Evolutionary conservation across 2,113 vertebrate genomes (phyloP).

Genomic region (Centrocercus urophasianus): DNA sequence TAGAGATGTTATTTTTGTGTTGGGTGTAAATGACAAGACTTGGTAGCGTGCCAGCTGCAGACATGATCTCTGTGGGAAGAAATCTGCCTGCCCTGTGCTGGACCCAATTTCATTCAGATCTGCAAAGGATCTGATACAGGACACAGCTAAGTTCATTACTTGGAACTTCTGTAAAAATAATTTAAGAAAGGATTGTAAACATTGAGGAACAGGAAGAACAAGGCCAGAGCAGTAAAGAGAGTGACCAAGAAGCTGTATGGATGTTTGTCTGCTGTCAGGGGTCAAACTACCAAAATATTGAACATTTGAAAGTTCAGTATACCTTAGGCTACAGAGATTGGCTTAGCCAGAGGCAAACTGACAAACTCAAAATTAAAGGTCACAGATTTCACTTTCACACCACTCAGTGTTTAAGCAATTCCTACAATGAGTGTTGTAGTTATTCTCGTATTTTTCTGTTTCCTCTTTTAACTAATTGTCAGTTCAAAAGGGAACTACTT

Average conservation of each 20-base stretch:
- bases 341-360: not conserved
- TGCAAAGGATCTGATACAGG: accelerated
- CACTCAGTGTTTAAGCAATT: not conserved
- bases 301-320: not conserved
- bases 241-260: not conserved
- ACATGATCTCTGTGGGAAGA: not conserved
- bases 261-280: not conserved
- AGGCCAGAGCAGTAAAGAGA: not conserved
- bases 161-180: accelerated
- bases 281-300: accelerated
- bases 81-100: accelerated
- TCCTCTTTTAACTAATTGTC: not conserved
- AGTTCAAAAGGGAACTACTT: not conserved
- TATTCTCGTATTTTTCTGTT: not conserved
- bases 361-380: not conserved
- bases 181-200: not conserved
- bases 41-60: not conserved
- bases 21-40: not conserved
- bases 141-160: accelerated
- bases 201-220: not conserved
- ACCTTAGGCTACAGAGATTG: not conserved
- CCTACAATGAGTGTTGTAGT: not conserved
- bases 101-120: not conserved
- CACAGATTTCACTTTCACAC: not conserved
- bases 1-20: not conserved